These are phyloP conservation scores for Lampris incognitus DNA, from an alignment of 2,113 vertebrate genomes.

Conservation along the genomic window DNA sequence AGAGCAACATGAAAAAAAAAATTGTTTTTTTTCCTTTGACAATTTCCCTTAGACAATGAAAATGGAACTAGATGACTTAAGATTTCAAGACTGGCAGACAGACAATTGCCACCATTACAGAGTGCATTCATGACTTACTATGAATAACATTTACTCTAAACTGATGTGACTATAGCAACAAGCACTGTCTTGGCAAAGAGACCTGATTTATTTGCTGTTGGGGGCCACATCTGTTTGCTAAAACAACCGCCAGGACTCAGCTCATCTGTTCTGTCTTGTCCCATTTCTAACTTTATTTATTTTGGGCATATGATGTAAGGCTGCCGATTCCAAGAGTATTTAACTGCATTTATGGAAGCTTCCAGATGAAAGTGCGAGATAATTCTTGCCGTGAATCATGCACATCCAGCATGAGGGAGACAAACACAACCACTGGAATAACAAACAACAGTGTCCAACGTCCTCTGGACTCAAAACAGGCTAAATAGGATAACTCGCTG, in stretches of 20 bases:
- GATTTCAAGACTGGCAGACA: not conserved
- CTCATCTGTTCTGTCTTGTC: conserved; percentile 28
- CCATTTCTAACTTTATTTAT: conserved; percentile 46
- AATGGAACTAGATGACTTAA: not conserved
- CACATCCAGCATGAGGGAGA: conserved; percentile 29
- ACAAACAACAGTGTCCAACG: conserved; percentile 41
- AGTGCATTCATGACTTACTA: conserved; percentile 11
- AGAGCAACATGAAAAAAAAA: no score
- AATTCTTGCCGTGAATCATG: conserved; percentile 21
- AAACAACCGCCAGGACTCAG: conserved; percentile 38
- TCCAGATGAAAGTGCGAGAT: conserved; percentile 15
- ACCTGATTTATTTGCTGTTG: conserved; percentile 44
- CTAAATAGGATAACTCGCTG: conserved; percentile 59
- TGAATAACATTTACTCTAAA: conserved; percentile 40
- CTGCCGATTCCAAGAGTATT: conserved; percentile 14
- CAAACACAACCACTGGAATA: conserved; percentile 30
- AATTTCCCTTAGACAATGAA: no score
- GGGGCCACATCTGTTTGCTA: conserved; percentile 29
- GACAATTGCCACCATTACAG: not conserved
- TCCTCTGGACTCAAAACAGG: conserved; percentile 44
- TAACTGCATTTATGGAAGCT: conserved; percentile 19
- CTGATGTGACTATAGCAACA: conserved; percentile 46
- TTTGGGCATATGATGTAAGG: conserved; percentile 26
- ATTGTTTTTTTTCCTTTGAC: no score
- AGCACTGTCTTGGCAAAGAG: conserved; percentile 22